phyloP scores from a whole-genome alignment of 1,140 invertebrate genomes.

The Hydropsyche tenuis region DNA sequence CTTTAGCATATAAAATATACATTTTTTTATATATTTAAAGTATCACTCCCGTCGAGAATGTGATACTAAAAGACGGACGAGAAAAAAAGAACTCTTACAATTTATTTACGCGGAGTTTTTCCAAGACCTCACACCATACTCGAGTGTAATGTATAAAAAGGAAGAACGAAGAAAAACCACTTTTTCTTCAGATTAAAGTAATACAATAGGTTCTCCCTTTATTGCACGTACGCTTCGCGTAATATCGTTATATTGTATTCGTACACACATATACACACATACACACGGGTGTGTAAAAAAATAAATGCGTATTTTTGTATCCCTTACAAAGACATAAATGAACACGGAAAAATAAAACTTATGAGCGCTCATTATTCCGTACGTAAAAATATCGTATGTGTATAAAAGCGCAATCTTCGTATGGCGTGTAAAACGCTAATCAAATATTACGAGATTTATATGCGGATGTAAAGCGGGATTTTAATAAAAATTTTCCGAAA shows the following conservation, averaged over 20 bases:
- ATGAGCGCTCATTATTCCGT: constrained; percentile 11
- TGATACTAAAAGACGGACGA: constrained; percentile 8
- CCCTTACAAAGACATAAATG: constrained; percentile 11
- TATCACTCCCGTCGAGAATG: constrained; percentile 5
- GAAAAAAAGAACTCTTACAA: constrained; percentile 21
- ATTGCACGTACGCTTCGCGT: constrained; percentile 26
- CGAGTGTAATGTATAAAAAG: constrained; percentile 28
- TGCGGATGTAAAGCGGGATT: too few relatives aligned
- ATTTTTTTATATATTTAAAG: constrained; percentile 1
- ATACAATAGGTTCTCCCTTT: constrained; percentile 30
- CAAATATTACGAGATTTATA: too few relatives aligned
- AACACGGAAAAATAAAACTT: constrained; percentile 18
- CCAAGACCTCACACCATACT: neutral
- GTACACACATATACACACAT: too few relatives aligned
- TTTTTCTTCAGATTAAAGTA: constrained; percentile 36
- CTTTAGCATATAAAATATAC: too few relatives aligned
- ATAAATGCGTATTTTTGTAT: too few relatives aligned
- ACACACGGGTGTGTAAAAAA: too few relatives aligned
- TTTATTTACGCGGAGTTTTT: constrained; percentile 33
- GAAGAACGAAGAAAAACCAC: constrained; percentile 30
- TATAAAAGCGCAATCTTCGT: neutral
- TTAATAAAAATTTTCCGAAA: too few relatives aligned
- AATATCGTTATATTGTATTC: constrained; percentile 29
- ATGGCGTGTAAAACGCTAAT: too few relatives aligned
- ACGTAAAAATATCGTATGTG: neutral